phyloP scores from a whole-genome alignment of 2,888 invertebrate genomes.

The Nineta flava region DNA sequence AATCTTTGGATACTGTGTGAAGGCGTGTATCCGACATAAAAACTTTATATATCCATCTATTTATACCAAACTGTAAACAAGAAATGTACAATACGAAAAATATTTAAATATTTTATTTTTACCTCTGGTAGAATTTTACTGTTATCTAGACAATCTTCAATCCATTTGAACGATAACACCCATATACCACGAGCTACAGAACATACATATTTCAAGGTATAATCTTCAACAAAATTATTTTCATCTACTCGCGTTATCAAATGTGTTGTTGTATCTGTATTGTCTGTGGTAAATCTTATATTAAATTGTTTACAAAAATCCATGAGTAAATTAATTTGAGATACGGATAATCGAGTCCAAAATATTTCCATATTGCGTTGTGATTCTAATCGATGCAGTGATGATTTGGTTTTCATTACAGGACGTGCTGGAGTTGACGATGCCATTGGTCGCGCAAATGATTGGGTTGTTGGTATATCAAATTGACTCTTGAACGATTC shows the following conservation, averaged over 20 bases:
- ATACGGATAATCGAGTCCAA: background rate
- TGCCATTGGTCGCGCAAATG: background rate
- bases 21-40: too few species aligned
- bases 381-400: too few species aligned
- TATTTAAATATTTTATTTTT: background rate
- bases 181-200: background rate
- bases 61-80: too few species aligned
- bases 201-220: background rate
- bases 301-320: background rate
- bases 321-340: background rate
- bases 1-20: too few species aligned
- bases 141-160: background rate
- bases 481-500: too few species aligned
- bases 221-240: background rate
- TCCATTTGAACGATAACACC: conserved; percentile 2
- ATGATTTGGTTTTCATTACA: too few species aligned
- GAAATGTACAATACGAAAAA: too few species aligned
- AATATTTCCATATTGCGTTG: background rate
- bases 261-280: background rate
- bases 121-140: background rate
- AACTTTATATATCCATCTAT: too few species aligned
- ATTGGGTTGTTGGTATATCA: too few species aligned
- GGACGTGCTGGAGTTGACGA: too few species aligned
- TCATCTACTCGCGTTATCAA: background rate
- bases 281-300: background rate